A percentile compares a stretch with the other conserved stretches of the same genome.
phyloP scores from a whole-genome alignment of 2,113 vertebrate species.

The Cephalophus harveyi region DNA sequence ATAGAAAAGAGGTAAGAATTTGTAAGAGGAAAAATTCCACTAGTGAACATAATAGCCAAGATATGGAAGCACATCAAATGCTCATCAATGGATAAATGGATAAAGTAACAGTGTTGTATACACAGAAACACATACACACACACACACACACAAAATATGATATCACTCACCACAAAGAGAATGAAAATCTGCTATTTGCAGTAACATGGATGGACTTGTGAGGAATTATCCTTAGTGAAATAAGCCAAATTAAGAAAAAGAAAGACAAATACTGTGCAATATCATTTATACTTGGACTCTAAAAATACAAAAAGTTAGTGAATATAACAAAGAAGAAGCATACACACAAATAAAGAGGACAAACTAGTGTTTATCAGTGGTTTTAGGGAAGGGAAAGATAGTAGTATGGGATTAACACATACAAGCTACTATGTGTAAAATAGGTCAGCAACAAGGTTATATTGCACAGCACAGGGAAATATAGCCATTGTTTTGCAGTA shows the following conservation, averaged over 20 bases:
- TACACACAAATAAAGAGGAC: not conserved
- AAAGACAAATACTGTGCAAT: not conserved
- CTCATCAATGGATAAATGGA: not conserved
- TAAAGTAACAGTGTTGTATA: not conserved
- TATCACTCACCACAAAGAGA: not conserved
- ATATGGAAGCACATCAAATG: not conserved
- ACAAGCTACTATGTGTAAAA: not conserved
- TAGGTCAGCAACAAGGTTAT: not conserved
- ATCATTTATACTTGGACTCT: not conserved
- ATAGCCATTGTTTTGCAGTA: no score
- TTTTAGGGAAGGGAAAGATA: not conserved
- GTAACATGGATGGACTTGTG: not conserved
- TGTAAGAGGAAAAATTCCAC: not conserved
- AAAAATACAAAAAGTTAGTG: not conserved
- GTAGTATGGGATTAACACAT: not conserved
- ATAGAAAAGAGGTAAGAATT: not conserved
- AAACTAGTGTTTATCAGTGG: not conserved
- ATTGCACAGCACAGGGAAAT: not conserved
- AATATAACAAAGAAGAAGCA: not conserved
- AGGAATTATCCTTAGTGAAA: not conserved
- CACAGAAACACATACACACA: not conserved
- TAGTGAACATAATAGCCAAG: not conserved
- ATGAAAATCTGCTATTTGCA: not conserved
- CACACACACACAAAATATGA: not conserved
- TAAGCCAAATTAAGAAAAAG: not conserved